phyloP scores from a whole-genome alignment of 2,797 vertebrate genomes.

The Sebastes steindachneri region DNA sequence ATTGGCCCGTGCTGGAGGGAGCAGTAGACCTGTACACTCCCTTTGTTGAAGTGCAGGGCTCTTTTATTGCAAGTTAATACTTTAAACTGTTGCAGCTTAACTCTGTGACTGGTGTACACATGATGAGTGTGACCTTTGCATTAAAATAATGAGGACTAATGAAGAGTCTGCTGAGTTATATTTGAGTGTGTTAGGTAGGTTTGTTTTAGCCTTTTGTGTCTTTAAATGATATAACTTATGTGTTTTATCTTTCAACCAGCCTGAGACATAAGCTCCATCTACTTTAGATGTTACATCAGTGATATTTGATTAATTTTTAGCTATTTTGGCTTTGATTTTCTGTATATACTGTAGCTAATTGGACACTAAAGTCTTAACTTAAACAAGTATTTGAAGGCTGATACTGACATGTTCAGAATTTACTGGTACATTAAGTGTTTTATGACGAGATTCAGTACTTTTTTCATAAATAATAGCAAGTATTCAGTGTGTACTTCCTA shows the following conservation, averaged over 20 bases:
- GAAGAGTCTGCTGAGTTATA: neutral
- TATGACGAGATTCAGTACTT: neutral
- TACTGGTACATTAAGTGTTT: neutral
- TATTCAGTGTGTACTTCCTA: neutral
- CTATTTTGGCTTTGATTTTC: neutral
- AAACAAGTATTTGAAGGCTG: neutral
- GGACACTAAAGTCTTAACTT: neutral
- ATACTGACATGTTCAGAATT: neutral
- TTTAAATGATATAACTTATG: neutral
- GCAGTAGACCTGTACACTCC: neutral
- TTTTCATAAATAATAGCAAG: neutral
- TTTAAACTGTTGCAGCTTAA: neutral
- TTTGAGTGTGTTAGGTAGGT: neutral
- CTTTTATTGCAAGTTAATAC: neutral
- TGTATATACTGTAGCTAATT: neutral
- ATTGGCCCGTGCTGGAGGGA: neutral
- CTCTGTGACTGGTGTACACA: neutral
- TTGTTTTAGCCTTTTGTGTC: neutral
- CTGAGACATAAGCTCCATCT: neutral
- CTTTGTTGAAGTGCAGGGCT: neutral
- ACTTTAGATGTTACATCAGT: neutral
- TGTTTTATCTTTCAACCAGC: neutral
- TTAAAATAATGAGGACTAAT: neutral
- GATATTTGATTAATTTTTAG: neutral
- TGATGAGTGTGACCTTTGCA: neutral